A percentile compares a stretch with the other conserved stretches of the same genome.
Evolutionary conservation across 2,797 vertebrate species (phyloP).

Genomic region (Eremophila alpestris): DNA sequence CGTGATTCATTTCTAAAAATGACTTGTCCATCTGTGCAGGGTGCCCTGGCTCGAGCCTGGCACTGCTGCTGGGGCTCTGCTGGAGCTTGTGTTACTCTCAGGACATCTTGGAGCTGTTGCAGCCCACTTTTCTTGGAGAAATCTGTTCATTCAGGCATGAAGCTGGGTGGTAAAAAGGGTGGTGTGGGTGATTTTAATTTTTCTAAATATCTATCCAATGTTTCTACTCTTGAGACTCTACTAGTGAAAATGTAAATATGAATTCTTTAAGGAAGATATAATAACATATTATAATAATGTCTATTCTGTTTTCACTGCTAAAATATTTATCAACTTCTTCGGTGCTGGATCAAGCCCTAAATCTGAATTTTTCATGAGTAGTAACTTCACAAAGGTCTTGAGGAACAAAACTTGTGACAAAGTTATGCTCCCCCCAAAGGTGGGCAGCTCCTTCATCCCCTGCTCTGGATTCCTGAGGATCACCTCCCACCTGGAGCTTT

Average conservation of each 20-base stretch:
- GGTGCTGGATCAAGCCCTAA: background rate
- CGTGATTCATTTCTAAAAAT: slow-evolving; percentile 67
- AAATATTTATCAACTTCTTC: background rate
- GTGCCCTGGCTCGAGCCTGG: background rate
- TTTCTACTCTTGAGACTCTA: background rate
- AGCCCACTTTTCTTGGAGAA: background rate
- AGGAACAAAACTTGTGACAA: background rate
- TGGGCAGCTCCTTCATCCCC: background rate
- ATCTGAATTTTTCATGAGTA: background rate
- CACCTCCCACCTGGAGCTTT: background rate
- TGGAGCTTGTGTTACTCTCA: background rate
- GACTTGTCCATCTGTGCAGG: slow-evolving; percentile 50
- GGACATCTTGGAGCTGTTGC: background rate
- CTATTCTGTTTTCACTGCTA: background rate
- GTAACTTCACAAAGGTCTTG: background rate
- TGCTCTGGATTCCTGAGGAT: background rate
- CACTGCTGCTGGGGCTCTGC: background rate
- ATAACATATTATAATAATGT: background rate
- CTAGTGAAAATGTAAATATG: background rate
- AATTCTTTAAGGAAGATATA: background rate
- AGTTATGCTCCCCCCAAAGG: background rate
- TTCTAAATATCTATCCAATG: rapidly evolving
- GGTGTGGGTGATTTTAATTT: background rate
- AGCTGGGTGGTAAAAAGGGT: background rate
- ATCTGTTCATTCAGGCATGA: background rate